Evolutionary conservation across 1,140 invertebrate species (phyloP), one percentile per base, ranked within the genome.

Genomic region (Magallana gigas): DNA sequence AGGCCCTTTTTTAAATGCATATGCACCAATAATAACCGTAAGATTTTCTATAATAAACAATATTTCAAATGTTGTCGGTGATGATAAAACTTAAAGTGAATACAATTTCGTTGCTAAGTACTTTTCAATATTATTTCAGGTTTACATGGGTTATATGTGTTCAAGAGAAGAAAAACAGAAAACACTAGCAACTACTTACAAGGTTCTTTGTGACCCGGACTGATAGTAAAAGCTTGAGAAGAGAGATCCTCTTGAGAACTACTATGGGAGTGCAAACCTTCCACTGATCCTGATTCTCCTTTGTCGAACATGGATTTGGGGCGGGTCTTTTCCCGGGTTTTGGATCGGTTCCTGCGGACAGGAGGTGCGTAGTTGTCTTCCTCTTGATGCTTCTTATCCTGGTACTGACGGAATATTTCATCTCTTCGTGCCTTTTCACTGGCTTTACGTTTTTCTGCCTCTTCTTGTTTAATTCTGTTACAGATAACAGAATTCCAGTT

Each of bases 351-450:
- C 48, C 89, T 86, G 14, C 88, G 59, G 8, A 80, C 87, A 3
- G 86, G 90, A 12, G 83, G 88, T 57, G 84, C 92, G 85, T 90
- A 85, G 4, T 92, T 91, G 23, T 90, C 90, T 16, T 98, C 98
- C 94, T 98, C 97, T 85, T 97, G 96, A 68, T 97, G 97, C 95
- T 99, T 99, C 93, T 99, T 98, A 91, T 99, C 96, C 95, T 98
- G 98, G 95, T 99, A 98, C 94, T 98, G 97, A 94, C 99, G 98
- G 90, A 99, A 96, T 94, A 99, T 99, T 88, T 96, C 96, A 88
- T 98, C 97, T 88, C 98, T 95, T 91, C 98, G 96, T 59, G 97
- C 96, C 92, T 97, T 97, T 94, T 99, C 98, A 93, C 99, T 98
- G 90, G 98, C 97, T 94, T 98, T 98, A 93, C 98, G 98, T 82